A percentile compares a stretch with the other conserved stretches of the same genome.
Conservation (phyloP, 2,113 vertebrate genomes). For the Xenus cinereus region DNA sequence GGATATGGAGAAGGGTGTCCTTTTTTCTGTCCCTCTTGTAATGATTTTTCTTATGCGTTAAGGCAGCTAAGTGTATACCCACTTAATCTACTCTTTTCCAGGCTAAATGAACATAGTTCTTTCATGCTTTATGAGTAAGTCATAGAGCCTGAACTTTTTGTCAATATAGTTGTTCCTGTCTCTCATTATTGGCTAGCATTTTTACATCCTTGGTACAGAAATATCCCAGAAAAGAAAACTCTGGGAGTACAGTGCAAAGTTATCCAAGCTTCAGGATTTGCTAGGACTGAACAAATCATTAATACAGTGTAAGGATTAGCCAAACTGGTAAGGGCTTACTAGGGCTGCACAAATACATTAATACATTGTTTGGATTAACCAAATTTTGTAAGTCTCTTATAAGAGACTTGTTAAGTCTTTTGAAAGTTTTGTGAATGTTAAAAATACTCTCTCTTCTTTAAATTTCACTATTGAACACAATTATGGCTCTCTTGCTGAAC, state of each 20-base stretch:
- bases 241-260: neutral
- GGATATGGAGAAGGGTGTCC: neutral
- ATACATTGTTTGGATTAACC: neutral
- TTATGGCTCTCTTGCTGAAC: neutral
- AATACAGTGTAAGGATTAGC: neutral
- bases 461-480: neutral
- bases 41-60: neutral
- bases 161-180: neutral
- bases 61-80: neutral
- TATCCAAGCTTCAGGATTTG: neutral
- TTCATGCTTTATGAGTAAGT: neutral
- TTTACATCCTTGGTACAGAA: neutral
- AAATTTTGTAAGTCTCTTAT: neutral
- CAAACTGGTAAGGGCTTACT: neutral
- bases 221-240: neutral
- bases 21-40: neutral
- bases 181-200: neutral
- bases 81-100: neutral
- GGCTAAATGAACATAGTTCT: fast-evolving
- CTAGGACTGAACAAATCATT: neutral
- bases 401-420: neutral
- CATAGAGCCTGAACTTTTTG: neutral
- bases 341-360: neutral
- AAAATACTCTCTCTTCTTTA: neutral
- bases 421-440: neutral